These are phyloP conservation scores for Ceriagrion tenellum DNA, from an alignment of 2,888 invertebrate species.

Conservation along the genomic window DNA sequence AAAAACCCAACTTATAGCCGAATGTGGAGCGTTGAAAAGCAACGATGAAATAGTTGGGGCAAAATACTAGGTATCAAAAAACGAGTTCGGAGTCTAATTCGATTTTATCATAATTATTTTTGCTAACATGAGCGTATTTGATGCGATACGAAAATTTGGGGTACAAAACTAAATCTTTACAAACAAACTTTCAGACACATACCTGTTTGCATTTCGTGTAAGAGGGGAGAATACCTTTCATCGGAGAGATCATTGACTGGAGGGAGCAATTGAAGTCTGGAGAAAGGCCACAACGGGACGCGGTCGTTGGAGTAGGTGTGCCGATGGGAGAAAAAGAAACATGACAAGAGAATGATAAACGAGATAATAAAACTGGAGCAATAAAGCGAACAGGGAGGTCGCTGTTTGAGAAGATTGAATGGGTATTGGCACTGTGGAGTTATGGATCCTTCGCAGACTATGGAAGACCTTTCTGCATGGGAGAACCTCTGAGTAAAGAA, in stretches of 20 bases:
- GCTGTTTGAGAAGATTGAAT: neutral
- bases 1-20: no score
- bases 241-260: neutral
- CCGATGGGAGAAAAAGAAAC: neutral
- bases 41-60: no score
- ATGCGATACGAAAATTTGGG: no score
- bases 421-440: neutral
- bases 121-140: no score
- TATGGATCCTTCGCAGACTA: neutral
- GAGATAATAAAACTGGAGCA: slow-evolving; percentile 20
- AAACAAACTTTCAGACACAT: no score
- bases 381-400: neutral
- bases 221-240: neutral
- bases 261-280: neutral
- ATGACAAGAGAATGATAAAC: neutral
- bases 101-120: no score
- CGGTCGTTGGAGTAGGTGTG: neutral
- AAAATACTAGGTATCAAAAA: no score
- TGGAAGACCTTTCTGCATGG: neutral
- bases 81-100: no score
- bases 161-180: no score
- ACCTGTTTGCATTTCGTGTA: neutral
- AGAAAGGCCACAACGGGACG: neutral
- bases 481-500: neutral
- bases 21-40: no score